A percentile compares a stretch with the other conserved stretches of the same genome.
phyloP scores from a whole-genome alignment of 2,797 vertebrate genomes.

The Anguilla anguilla region DNA sequence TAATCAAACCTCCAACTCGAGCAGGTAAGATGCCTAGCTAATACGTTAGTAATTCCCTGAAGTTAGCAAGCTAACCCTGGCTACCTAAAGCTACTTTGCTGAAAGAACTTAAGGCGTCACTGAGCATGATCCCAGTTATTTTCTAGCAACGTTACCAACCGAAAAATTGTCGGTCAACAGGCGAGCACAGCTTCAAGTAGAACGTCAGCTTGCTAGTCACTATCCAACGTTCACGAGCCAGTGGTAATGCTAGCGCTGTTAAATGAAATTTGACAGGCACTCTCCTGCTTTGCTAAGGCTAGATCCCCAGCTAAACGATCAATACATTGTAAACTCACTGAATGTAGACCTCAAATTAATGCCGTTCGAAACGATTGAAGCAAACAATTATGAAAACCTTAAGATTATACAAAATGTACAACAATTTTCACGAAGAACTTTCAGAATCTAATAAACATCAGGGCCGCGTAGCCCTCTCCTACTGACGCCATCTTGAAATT shows the following conservation, averaged over 20 bases:
- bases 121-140: not conserved
- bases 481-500: constrained; percentile 78
- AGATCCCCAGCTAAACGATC: not conserved
- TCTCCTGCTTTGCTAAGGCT: not conserved
- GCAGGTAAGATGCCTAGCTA: not conserved
- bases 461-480: constrained; percentile 60
- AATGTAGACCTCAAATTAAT: not conserved
- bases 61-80: not conserved
- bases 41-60: not conserved
- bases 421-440: not conserved
- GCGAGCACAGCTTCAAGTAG: no score
- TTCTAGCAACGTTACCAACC: not conserved
- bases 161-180: not conserved
- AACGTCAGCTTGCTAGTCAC: not conserved
- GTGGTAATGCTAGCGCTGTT: not conserved
- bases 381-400: not conserved
- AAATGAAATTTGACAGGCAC: constrained; percentile 11
- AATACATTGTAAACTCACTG: not conserved
- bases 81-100: not conserved
- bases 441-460: constrained; percentile 27
- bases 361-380: not conserved
- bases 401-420: not conserved
- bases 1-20: not conserved
- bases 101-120: not conserved
- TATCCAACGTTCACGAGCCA: not conserved